phyloP scores from a whole-genome alignment of 2,888 invertebrate species.

The Vanessa cardui region DNA sequence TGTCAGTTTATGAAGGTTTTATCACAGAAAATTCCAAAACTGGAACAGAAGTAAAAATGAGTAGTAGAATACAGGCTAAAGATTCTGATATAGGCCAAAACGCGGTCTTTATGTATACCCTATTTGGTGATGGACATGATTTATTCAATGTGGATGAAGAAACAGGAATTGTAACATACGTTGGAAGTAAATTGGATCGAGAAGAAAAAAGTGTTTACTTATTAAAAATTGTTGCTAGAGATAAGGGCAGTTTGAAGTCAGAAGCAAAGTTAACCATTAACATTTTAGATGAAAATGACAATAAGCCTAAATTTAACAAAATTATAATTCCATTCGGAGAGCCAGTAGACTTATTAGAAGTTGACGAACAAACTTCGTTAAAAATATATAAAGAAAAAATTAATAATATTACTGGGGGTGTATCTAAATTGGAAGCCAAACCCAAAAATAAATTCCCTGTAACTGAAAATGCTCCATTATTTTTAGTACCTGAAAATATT shows the following conservation, averaged over 20 bases:
- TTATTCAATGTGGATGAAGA: slow-evolving; percentile 87
- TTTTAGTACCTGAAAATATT: slow-evolving; percentile 88
- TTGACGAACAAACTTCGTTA: slow-evolving; percentile 78
- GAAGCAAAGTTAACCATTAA: slow-evolving; percentile 87
- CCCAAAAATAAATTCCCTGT: slow-evolving; percentile 70
- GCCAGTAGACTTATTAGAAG: slow-evolving; percentile 85
- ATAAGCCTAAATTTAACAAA: slow-evolving; percentile 87
- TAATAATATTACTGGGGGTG: slow-evolving; percentile 54
- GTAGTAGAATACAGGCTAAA: slow-evolving; percentile 85
- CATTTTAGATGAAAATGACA: slow-evolving; percentile 92
- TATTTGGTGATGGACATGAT: slow-evolving; percentile 90
- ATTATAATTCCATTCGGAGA: slow-evolving; percentile 87
- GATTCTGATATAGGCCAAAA: slow-evolving; percentile 88
- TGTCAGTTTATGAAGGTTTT: slow-evolving; percentile 87
- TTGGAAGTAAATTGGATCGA: slow-evolving; percentile 85
- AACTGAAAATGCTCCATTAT: slow-evolving; percentile 77
- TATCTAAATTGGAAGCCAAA: slow-evolving; percentile 61
- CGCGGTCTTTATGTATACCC: slow-evolving; percentile 85
- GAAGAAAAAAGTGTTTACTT: slow-evolving; percentile 87
- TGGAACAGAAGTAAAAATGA: slow-evolving; percentile 87
- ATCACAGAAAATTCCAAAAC: slow-evolving; percentile 89
- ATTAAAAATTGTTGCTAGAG: slow-evolving; percentile 88
- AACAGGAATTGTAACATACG: slow-evolving; percentile 84
- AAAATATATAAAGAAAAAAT: slow-evolving; percentile 74
- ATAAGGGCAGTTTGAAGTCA: slow-evolving; percentile 88